Evolutionary conservation across 2,888 invertebrate genomes (phyloP), one percentile per base, ranked within the genome.

Genomic region (Melanostoma scalare): DNA sequence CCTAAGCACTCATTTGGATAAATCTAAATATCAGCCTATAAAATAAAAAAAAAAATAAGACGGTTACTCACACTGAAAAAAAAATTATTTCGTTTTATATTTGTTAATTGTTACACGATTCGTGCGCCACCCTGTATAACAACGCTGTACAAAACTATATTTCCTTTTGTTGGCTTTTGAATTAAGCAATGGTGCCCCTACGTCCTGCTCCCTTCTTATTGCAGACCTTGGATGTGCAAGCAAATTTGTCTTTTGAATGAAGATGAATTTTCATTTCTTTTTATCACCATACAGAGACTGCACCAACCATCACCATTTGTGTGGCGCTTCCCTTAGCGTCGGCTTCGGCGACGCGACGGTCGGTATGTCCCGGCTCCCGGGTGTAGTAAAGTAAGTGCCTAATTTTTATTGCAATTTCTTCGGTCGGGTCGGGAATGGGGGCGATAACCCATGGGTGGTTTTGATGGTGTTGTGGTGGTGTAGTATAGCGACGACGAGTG

Each of bases 251-350:
- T 82, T 74, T 35, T 58, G 63, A 65, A 85, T 78, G 72, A 85
- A 85, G 78, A 72, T 85, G 76, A 75, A 85, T 84, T 82, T 69
- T 67, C 63, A 63, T 68, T 77, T 73, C n/a, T 68, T 80, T 78
- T 78, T 60, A 46, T 71, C 53, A 20, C 36, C 33, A 20, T 20
- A 20, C 53, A 53, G 52, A 48, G 72, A 46, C 77, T 55, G 65
- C 72, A 72, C 42, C 79, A 52, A 50, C 61, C 33, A 76, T 53
- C 53, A 10, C 53, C 48, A 61, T 69, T 76, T 46, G 40, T 40
- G 61, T 3, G 9, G 10, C 42, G 52, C 35, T 55, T 48, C 35
- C 36, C 53, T 61, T 40, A 20, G 6, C 30, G 20, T 20, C 36
- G 44, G 46, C 2, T 36, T 36, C 42, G 30, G 53, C 48, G 60